phyloP scores from a whole-genome alignment of 2,797 vertebrate genomes.

The Rachycentron canadum region DNA sequence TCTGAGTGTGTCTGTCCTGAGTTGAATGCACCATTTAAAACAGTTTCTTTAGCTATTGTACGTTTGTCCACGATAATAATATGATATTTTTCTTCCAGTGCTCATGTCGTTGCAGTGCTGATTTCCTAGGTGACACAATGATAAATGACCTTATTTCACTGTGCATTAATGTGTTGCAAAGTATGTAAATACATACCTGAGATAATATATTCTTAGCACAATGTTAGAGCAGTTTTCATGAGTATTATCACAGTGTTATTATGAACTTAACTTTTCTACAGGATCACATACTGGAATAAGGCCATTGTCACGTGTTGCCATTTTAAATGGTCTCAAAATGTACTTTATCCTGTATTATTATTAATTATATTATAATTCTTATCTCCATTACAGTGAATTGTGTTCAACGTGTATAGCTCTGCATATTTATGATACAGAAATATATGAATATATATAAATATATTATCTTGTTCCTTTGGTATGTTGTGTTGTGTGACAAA shows the following conservation, averaged over 20 bases:
- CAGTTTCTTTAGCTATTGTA: constrained; percentile 14
- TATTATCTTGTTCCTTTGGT: constrained; percentile 80
- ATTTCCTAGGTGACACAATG: constrained; percentile 20
- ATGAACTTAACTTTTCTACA: constrained; percentile 9
- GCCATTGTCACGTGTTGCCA: constrained; percentile 25
- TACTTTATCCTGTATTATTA: constrained; percentile 53
- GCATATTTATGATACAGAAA: constrained; percentile 89
- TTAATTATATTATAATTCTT: constrained; percentile 54
- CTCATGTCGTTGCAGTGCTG: constrained; percentile 7
- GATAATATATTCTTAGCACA: constrained; percentile 7
- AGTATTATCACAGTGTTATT: constrained; percentile 37
- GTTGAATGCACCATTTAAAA: constrained; percentile 18
- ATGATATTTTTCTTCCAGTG: constrained; percentile 19
- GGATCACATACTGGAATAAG: constrained; percentile 38
- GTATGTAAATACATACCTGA: neutral
- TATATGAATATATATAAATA: constrained; percentile 86
- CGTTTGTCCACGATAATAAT: constrained; percentile 30
- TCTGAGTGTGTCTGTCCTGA: neutral
- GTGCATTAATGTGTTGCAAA: constrained; percentile 4
- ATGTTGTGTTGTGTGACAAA: constrained; percentile 82
- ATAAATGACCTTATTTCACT: constrained; percentile 38
- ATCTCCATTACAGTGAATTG: constrained; percentile 83
- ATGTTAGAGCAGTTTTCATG: neutral
- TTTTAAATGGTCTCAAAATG: constrained; percentile 45
- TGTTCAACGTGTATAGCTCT: constrained; percentile 86